These are phyloP conservation scores for Babylonia areolata DNA, from an alignment of 1,140 invertebrate species.

Conservation along the genomic window DNA sequence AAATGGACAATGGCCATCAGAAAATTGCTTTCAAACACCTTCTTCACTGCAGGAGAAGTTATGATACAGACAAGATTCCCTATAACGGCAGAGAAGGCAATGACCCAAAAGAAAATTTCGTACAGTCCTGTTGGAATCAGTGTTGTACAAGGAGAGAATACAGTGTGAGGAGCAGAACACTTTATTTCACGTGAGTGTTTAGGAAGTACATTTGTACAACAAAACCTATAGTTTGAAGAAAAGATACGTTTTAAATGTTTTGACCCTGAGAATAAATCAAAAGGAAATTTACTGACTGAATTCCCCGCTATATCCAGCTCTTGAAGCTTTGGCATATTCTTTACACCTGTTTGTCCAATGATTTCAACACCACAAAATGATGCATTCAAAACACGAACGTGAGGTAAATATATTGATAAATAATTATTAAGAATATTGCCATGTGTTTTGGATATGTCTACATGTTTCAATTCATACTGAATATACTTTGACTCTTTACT, in stretches of 20 bases:
- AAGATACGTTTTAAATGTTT: neutral
- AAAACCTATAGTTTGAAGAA: neutral
- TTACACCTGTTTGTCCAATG: neutral
- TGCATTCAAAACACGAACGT: neutral
- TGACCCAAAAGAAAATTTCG: neutral
- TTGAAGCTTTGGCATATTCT: neutral
- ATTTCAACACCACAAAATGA: neutral
- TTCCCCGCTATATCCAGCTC: neutral
- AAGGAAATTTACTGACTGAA: neutral
- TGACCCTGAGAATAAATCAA: constrained; percentile 32
- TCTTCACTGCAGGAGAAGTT: neutral
- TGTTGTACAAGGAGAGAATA: neutral
- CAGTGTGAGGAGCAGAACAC: neutral
- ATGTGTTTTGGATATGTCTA: neutral
- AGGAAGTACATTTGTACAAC: neutral
- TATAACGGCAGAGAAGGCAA: neutral
- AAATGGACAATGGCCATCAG: neutral
- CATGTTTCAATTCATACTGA: neutral
- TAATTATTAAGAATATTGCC: neutral
- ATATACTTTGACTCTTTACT: neutral
- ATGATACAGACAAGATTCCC: neutral
- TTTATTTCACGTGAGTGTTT: neutral
- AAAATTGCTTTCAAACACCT: neutral
- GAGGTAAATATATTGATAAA: constrained; percentile 8
- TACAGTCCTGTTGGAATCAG: neutral